Base-by-base conservation (phyloP, 2,797 vertebrate genomes). In the Eupleurogrammus muticus region DNA sequence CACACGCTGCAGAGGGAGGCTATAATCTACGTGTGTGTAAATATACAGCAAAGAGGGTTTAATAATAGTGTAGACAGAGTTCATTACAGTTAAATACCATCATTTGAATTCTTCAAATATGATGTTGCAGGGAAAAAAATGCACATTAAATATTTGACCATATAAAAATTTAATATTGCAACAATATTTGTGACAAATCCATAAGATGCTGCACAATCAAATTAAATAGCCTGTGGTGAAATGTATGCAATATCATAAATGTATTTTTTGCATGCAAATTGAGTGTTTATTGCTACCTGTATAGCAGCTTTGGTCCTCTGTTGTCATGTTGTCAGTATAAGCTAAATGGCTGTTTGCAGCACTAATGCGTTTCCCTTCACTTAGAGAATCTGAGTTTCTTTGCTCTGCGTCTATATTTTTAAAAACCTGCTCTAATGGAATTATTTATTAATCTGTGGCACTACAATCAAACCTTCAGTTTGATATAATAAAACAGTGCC, bases 401-500 rank as follows among this genome's bases (percentile, higher is more conserved):
- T 51, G 20, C 17, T 48, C 3, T 44, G 16, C 8, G 2, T 23
- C 2, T n/a, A n/a, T n/a, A n/a, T n/a, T 19, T n/a, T 2, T 17
- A 36, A 6, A 2, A 51, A 17, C 8, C 52, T 12, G 9, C 9
- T 57, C 51, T 42, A 11, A 34, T 11, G 17, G 5, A 38, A 52
- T 10, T 19, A 4, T 13, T 52, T 48, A n/a, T 24, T 11, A 5
- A 46, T 50, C 44, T 50, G 6, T 1, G 10, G 13, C 2, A 28
- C 16, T 14, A 21, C 2, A 9, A 13, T 19, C 54, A 0, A 67
- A 56, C 9, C 20, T 20, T 17, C 5, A 9, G 14, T 17, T 7
- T 44, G 40, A 44, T 44, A 42, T 32, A 62, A 44, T 1, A 28
- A 75, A 89, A 90, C 76, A 92, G 75, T 87, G 92, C 91, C 92